Base-by-base conservation (phyloP, 2,888 invertebrate genomes). In the Drosophila meridiana region DNA sequence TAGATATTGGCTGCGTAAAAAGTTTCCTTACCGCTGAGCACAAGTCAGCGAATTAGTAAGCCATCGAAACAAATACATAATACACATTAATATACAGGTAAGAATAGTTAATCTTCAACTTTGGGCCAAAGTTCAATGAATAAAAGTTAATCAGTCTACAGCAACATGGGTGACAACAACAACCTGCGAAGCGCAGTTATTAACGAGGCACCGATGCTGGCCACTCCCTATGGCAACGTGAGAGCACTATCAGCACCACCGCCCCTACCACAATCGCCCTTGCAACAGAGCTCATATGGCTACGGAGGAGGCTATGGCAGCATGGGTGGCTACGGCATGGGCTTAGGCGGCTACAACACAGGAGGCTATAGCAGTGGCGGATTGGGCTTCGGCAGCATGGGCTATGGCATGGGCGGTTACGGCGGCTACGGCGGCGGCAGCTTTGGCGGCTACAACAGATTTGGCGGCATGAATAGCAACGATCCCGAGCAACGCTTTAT, bases 401-500 rank as follows among this genome's bases (percentile, higher is more conserved):
- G 80, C 8, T 78, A 68, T 36, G 77, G 73, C 9, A 57, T 81
- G 69, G 69, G 80, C 1, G 63, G 69, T 0, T 59, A 80, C 32
- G 76, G 76, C 9, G 83, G 78, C 26, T 36, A 52, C 13, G 52
- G 62, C n/a, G 76, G 73, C 11, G 57, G 62, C 20, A 73, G 73
- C n/a, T 85, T 73, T 63, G 87, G 84, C 6, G 66, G 82, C 6
- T 91, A 91, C 76, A 92, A 87, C 67, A 85, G 92, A 47, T 92
- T 82, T 65, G 92, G 92, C 5, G 77, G 78, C 4, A 77, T 86
- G 65, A 92, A 91, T 76, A 72, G 80, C 14, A 87, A 89, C 70
- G 93, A 92, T 80, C 92, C 93, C 4, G 93, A 93, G 72, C 84
- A 90, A 30, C 88, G 96, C 82, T 97, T 98, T 90, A 95, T 97